Evolutionary conservation across 2,797 vertebrate genomes (phyloP).

Genomic region (Monodelphis domestica): DNA sequence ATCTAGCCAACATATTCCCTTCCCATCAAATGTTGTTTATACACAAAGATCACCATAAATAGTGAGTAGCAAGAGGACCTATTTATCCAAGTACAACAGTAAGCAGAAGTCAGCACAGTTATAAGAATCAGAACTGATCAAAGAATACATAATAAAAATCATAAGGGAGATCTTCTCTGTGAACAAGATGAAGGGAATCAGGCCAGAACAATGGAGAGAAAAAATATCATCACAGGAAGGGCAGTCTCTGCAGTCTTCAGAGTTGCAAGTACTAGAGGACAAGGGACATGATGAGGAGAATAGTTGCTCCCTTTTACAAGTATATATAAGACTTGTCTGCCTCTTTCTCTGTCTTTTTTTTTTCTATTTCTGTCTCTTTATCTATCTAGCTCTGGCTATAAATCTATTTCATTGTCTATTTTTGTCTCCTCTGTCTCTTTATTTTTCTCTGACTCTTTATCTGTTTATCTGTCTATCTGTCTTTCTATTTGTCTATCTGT

Average conservation of each 20-base stretch:
- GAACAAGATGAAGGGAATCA: neutral
- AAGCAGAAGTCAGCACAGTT: neutral
- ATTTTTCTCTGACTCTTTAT: no score
- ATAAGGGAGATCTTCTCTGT: neutral
- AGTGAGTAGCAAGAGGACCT: neutral
- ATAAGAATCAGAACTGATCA: neutral
- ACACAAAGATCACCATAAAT: neutral
- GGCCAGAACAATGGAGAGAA: neutral
- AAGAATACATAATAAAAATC: neutral
- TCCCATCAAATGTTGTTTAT: neutral
- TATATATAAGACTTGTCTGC: neutral
- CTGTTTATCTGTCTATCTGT: no score
- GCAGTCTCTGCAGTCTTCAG: neutral
- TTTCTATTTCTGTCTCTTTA: no score
- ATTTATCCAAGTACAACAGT: neutral
- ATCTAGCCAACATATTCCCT: neutral
- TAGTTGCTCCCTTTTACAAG: neutral
- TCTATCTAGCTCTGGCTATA: no score
- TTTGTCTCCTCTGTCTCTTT: no score
- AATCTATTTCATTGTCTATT: no score
- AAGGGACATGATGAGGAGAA: neutral
- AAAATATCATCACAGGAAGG: neutral
- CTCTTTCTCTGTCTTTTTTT: no score
- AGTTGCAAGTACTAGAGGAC: neutral
- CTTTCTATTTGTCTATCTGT: no score